Base-by-base conservation (phyloP, 1,140 invertebrate genomes). In the Trachelipus rathkii region DNA sequence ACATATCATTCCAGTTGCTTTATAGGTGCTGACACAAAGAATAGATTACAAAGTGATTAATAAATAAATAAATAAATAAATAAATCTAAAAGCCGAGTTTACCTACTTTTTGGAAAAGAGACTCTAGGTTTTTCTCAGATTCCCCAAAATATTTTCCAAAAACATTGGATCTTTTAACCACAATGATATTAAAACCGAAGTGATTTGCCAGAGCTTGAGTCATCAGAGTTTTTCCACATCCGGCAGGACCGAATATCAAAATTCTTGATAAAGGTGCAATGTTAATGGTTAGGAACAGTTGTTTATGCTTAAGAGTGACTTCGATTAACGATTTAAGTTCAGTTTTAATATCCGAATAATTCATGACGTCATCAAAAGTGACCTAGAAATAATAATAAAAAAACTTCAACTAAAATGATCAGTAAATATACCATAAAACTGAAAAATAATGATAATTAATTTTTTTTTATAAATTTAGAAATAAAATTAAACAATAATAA, bases 101-200 rank as follows among this genome's bases (percentile, higher is more conserved):
- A 33, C 43, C 73, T 76, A 81, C 79, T 76, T 78, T 68, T 11
- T 71, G 21, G 46, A 81, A 81, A 23, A 81, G 72, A 24, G 46
- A 73, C 10, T 72, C 77, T 11, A 81, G 60, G 53, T 81, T 81
- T 46, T 78, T 73, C 71, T 81, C 79, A 70, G 77, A 78, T 46
- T 81, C 79, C 53, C 79, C 79, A 76, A 81, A 81, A 46, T 81
- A 81, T 45, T 81, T 81, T 23, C 79, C 77, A 50, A 81, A 77
- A n/a, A 81, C 75, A 13, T 75, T 78, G 1, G 79, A 78, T 44
- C 79, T 67, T 53, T 78, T 81, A 21, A 78, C 77, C 33, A 74
- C 50, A 67, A 76, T 78, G 19, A 81, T 50, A 69, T 53, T 72
- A 19, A 81, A 60, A 45, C 76, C 73, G 50, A 77, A 81, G 13